Evolutionary conservation across 2,888 invertebrate genomes (phyloP).

Genomic region (Mamestra brassicae): DNA sequence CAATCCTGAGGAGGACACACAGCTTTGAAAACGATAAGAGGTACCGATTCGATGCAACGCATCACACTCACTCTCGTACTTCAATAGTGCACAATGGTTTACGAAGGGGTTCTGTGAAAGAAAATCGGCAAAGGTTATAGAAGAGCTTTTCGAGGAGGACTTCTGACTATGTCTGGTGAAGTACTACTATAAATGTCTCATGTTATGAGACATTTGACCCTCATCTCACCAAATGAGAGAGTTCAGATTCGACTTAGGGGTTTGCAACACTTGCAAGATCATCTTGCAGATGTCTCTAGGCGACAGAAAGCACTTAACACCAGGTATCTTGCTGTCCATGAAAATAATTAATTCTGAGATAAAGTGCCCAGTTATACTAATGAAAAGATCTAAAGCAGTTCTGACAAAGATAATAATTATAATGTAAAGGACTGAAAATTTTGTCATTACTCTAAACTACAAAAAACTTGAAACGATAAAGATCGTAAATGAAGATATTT

Average conservation of each 20-base stretch:
- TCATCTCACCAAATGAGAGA: not conserved
- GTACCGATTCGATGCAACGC: constrained; percentile 89
- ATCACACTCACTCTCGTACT: constrained; percentile 1
- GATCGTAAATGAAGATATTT: not conserved
- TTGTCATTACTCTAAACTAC: not conserved
- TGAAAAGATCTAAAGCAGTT: not conserved
- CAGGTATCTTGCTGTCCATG: not conserved
- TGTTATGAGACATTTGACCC: not conserved
- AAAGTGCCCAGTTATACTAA: not conserved
- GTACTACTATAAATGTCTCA: not conserved
- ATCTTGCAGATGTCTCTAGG: no score
- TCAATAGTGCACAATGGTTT: constrained; percentile 43
- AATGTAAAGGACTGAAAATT: not conserved
- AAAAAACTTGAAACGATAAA: not conserved
- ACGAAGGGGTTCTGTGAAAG: constrained; percentile 21
- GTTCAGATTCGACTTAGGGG: not conserved
- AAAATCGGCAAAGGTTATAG: not conserved
- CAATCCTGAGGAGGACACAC: constrained; percentile 94
- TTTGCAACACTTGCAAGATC: not conserved
- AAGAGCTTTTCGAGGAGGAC: not conserved
- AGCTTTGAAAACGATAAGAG: constrained; percentile 97
- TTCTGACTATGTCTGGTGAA: not conserved
- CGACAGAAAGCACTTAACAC: not conserved
- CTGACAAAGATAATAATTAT: no score
- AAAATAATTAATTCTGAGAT: not conserved